phyloP scores from a whole-genome alignment of 2,113 vertebrate genomes.

The Saguinus midas region DNA sequence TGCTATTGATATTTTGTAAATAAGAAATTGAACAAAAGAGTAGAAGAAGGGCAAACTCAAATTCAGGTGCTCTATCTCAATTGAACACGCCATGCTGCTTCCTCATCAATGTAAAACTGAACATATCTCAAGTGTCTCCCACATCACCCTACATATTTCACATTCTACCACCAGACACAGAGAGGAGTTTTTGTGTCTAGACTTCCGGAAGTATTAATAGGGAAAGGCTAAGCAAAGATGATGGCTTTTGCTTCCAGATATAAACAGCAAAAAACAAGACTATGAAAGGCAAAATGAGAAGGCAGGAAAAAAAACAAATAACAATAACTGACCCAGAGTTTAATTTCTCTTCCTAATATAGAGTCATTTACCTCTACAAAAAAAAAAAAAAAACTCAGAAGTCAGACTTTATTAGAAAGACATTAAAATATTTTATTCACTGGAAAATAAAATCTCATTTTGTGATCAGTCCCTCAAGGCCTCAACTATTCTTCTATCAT shows the following conservation, averaged over 20 bases:
- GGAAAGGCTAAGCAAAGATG: neutral
- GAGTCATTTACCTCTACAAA: neutral
- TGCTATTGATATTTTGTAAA: conserved; percentile 23
- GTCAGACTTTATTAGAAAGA: neutral
- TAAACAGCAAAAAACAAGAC: conserved; percentile 11
- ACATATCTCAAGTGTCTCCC: neutral
- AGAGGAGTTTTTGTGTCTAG: neutral
- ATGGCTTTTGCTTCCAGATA: neutral
- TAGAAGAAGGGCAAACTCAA: neutral
- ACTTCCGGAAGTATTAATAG: neutral
- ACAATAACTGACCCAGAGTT: neutral
- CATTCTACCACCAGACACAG: neutral
- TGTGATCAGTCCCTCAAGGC: neutral
- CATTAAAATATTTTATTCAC: neutral
- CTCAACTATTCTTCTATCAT: neutral
- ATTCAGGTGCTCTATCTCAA: neutral
- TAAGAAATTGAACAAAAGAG: conserved; percentile 28
- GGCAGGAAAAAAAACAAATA: neutral
- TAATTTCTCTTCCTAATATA: neutral
- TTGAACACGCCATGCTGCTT: neutral
- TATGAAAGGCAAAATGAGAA: neutral
- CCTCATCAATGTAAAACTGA: neutral
- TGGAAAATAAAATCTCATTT: neutral
- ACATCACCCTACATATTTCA: neutral
- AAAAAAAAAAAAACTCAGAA: neutral